These are phyloP conservation scores for Lithophane ornitopus DNA, from an alignment of 2,888 invertebrate genomes.

Conservation along the genomic window DNA sequence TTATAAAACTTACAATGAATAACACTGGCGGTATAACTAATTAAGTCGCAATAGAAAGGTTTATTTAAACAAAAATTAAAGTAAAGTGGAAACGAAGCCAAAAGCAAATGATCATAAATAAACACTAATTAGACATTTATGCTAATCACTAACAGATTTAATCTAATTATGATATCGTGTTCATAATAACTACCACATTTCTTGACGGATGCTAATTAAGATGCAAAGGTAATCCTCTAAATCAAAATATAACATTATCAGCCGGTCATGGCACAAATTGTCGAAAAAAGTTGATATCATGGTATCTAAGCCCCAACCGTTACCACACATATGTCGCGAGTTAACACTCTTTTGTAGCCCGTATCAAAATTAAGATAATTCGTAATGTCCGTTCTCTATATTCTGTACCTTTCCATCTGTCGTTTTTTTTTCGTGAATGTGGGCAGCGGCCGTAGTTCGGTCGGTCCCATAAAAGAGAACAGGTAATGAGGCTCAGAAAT, in stretches of 20 bases:
- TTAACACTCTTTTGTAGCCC: conserved; percentile 88
- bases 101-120: conserved; percentile 24
- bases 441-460: conserved; percentile 84
- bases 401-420: conserved; percentile 86
- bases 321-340: conserved; percentile 85
- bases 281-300: conserved; percentile 67
- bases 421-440: conserved; percentile 78
- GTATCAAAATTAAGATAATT: conserved; percentile 90
- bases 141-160: conserved; percentile 31
- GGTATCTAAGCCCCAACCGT: conserved; percentile 71
- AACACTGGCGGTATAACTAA: too few species aligned
- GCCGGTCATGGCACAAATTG: conserved; percentile 54
- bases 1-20: neutral
- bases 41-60: neutral
- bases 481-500: conserved; percentile 86
- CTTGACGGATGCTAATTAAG: conserved; percentile 29
- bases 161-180: conserved; percentile 29
- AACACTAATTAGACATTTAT: conserved; percentile 32
- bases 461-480: conserved; percentile 83
- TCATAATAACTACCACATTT: conserved; percentile 15
- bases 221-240: conserved; percentile 45
- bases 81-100: conserved; percentile 9
- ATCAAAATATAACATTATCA: conserved; percentile 58
- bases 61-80: neutral
- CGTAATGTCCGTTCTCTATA: conserved; percentile 86